Evolutionary conservation across 2,797 vertebrate genomes (phyloP).

Genomic region (Pangasius djambal): DNA sequence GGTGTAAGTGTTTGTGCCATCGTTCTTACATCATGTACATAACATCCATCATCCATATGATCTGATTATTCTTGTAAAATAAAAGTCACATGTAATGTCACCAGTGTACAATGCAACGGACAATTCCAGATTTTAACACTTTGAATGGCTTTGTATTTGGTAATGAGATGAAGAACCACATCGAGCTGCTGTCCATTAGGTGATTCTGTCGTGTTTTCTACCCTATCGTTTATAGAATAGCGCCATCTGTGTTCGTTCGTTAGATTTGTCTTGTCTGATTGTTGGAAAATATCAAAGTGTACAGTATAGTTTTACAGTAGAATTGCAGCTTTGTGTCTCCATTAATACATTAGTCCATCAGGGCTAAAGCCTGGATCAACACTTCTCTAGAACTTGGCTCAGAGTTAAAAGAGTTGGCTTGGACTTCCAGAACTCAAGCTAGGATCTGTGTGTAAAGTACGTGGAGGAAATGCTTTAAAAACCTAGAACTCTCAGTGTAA

Average conservation of each 20-base stretch:
- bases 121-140: neutral
- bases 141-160: slow-evolving; percentile 18
- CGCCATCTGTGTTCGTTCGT: neutral
- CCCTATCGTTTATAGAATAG: neutral
- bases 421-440: neutral
- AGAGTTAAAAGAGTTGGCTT: neutral
- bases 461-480: slow-evolving; percentile 29
- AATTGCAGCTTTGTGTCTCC: slow-evolving; percentile 8
- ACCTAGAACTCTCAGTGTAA: slow-evolving; percentile 25
- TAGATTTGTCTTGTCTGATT: neutral
- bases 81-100: neutral
- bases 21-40: neutral
- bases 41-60: neutral
- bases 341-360: slow-evolving; percentile 1
- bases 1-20: neutral
- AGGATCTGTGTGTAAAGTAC: neutral
- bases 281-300: slow-evolving; percentile 12
- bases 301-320: neutral
- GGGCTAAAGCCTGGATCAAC: slow-evolving; percentile 9
- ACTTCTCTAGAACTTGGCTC: neutral
- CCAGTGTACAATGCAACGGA: neutral
- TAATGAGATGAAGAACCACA: slow-evolving; percentile 14
- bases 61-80: neutral
- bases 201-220: neutral
- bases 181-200: neutral